These are phyloP conservation scores for Lamellibrachia luymesi DNA, from an alignment of 1,140 invertebrate genomes.

Conservation along the genomic window DNA sequence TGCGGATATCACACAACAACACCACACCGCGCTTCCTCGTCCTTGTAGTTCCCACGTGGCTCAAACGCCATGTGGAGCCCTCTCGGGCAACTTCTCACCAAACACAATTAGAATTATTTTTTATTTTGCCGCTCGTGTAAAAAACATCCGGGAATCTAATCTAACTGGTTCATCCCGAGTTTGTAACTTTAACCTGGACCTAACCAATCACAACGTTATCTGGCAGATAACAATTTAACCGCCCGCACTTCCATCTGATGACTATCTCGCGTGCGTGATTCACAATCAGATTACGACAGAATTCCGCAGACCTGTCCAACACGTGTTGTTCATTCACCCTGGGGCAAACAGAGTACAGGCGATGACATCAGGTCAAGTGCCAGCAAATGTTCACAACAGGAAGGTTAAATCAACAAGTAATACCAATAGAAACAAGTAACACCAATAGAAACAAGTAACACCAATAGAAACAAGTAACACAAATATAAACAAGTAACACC, in stretches of 20 bases:
- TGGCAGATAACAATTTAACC: background rate
- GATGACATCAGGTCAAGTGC: background rate
- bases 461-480: too few relatives aligned
- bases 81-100: background rate
- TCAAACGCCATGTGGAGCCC: too few relatives aligned
- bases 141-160: background rate
- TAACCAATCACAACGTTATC: background rate
- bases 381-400: background rate
- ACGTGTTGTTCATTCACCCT: background rate
- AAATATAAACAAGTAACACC: too few relatives aligned
- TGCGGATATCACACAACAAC: background rate
- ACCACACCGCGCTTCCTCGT: background rate
- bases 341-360: background rate
- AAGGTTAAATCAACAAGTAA: background rate
- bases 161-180: background rate
- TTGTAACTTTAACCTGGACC: background rate
- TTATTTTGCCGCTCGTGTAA: background rate
- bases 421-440: background rate
- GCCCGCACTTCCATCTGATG: background rate
- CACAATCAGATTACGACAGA: background rate
- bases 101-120: background rate
- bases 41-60: background rate
- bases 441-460: background rate
- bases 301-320: background rate
- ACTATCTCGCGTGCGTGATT: background rate